phyloP scores from a whole-genome alignment of 2,888 invertebrate genomes.

The Chydorus sphaericus region DNA sequence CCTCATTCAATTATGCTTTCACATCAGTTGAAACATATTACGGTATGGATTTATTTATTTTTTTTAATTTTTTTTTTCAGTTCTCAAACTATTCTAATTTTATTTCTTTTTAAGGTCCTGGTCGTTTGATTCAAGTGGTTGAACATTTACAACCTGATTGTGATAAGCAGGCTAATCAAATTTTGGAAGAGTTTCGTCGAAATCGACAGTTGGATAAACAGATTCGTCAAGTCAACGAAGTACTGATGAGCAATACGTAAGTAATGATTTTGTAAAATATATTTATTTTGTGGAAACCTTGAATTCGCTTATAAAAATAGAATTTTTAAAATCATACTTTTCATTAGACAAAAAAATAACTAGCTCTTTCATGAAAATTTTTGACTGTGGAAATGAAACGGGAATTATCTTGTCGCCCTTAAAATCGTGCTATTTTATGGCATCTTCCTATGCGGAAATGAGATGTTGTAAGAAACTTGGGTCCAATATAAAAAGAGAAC shows the following conservation, averaged over 20 bases:
- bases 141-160: conserved; percentile 61
- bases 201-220: conserved; percentile 46
- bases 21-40: background rate
- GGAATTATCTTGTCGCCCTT: too few relatives aligned
- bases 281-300: too few relatives aligned
- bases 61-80: conserved; percentile 1
- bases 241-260: conserved; percentile 29
- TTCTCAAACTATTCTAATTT: background rate
- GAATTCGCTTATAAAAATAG: too few relatives aligned
- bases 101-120: conserved; percentile 36
- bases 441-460: too few relatives aligned
- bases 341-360: too few relatives aligned
- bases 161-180: conserved; percentile 43
- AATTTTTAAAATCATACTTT: too few relatives aligned
- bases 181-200: conserved; percentile 56
- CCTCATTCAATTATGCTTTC: too few relatives aligned
- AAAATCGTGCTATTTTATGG: too few relatives aligned
- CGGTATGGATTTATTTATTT: background rate
- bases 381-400: too few relatives aligned
- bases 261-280: background rate
- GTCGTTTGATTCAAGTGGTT: conserved; percentile 53
- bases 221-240: conserved; percentile 45
- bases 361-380: too few relatives aligned
- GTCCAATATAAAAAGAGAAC: too few relatives aligned
- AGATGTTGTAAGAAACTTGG: too few relatives aligned